phyloP scores from a whole-genome alignment of 2,888 invertebrate genomes.

The Orthosia cruda region DNA sequence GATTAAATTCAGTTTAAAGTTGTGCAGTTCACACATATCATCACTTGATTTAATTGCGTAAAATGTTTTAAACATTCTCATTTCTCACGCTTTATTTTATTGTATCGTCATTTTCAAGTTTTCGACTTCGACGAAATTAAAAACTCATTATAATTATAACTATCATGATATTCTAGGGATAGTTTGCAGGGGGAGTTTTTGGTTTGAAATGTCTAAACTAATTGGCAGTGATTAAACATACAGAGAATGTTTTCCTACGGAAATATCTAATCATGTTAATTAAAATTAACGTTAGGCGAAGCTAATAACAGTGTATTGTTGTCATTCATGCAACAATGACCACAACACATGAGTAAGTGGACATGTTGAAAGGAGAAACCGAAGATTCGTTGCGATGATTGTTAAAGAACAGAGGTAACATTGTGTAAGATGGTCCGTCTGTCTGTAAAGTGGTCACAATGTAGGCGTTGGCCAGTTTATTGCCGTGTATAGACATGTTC shows the following conservation, averaged over 20 bases:
- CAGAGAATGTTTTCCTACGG: conserved; percentile 76
- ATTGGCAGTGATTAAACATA: conserved; percentile 70
- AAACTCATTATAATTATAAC: conserved; percentile 29
- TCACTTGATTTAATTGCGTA: conserved; percentile 28
- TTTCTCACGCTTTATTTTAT: conserved; percentile 46
- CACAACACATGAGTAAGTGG: conserved; percentile 65
- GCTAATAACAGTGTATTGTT: conserved; percentile 82
- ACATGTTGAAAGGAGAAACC: conserved; percentile 64
- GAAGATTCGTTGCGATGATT: conserved; percentile 63
- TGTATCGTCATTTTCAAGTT: not conserved
- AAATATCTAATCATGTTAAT: conserved; percentile 85
- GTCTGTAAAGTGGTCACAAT: conserved; percentile 69
- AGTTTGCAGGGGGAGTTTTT: conserved; percentile 17
- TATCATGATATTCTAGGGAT: conserved; percentile 11
- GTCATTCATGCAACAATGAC: conserved; percentile 81
- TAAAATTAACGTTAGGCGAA: conserved; percentile 76
- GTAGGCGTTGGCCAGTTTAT: conserved; percentile 75
- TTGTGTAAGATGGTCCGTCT: conserved; percentile 66
- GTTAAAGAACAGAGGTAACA: conserved; percentile 67
- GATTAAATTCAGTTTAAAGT: conserved; percentile 53
- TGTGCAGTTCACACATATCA: conserved; percentile 54
- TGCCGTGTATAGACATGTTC: conserved; percentile 73
- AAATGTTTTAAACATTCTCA: conserved; percentile 34
- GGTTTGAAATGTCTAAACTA: conserved; percentile 50
- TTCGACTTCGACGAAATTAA: conserved; percentile 17